These are phyloP conservation scores for Tipula lateralis DNA, from an alignment of 2,888 invertebrate species.

Conservation along the genomic window DNA sequence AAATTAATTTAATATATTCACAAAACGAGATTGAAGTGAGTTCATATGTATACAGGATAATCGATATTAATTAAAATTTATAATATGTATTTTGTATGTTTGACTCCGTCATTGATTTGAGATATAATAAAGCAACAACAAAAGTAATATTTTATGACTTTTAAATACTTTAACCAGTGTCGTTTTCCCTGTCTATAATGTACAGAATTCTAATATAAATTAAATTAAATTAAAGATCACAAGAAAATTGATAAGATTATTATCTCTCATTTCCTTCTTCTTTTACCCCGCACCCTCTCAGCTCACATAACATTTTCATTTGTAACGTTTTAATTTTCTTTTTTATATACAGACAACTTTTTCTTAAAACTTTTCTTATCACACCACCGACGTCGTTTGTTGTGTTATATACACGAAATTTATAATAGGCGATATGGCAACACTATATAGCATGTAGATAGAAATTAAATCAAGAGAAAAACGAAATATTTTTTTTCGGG, in stretches of 20 bases:
- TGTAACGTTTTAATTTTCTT: not conserved
- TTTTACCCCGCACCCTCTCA: not conserved
- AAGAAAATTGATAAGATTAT: constrained; percentile 19
- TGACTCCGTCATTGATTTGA: not conserved
- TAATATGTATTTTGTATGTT: not conserved
- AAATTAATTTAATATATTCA: not conserved
- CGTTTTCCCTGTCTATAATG: not conserved
- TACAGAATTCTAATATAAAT: not conserved
- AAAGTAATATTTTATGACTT: not conserved
- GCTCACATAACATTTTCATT: not conserved
- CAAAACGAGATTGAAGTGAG: not conserved
- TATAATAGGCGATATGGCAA: not conserved
- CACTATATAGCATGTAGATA: not conserved
- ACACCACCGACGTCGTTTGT: not conserved
- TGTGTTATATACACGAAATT: not conserved
- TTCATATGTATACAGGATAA: not conserved
- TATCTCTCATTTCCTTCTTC: not conserved
- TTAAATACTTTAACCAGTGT: not conserved
- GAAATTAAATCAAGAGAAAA: not conserved
- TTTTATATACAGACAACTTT: not conserved
- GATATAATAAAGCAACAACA: not conserved
- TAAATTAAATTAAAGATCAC: constrained; percentile 11
- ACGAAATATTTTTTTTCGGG: not conserved
- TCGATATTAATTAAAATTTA: not conserved
- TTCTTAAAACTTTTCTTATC: not conserved